These are phyloP conservation scores for Sitta europaea DNA, from an alignment of 2,113 vertebrate species.

Conservation along the genomic window DNA sequence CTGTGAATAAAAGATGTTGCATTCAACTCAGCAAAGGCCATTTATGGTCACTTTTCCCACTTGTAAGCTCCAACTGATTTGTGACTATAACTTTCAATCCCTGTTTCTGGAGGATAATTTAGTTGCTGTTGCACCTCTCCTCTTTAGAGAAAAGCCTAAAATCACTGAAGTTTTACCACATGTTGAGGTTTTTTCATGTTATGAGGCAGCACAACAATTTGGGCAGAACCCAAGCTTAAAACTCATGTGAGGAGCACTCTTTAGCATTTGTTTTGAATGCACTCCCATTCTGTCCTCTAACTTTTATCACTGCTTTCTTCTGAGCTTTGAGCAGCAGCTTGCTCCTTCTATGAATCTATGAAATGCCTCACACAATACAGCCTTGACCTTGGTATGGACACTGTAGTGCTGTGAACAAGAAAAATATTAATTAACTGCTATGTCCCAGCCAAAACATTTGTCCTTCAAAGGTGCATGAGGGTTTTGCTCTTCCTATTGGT, in stretches of 20 bases:
- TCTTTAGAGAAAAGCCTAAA: neutral
- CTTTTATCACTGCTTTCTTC: neutral
- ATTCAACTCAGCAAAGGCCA: neutral
- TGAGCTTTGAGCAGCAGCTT: neutral
- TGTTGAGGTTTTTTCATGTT: fast-evolving
- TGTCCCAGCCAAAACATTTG: neutral
- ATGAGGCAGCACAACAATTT: neutral
- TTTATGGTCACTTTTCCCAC: neutral
- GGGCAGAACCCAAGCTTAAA: neutral
- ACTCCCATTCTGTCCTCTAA: neutral
- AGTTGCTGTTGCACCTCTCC: neutral
- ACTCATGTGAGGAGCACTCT: neutral
- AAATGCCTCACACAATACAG: neutral
- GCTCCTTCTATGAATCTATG: neutral
- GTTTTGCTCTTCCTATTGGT: neutral
- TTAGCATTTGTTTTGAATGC: neutral
- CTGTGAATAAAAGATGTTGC: neutral
- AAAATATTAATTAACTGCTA: conserved; percentile 39
- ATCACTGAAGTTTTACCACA: neutral
- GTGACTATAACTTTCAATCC: neutral
- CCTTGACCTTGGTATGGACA: conserved; percentile 8
- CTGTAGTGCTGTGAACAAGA: neutral
- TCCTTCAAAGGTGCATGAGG: neutral
- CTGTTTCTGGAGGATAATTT: neutral
- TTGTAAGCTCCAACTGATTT: neutral